Conservation (phyloP, 2,113 vertebrate species). For the Acrocephalus arundinaceus region DNA sequence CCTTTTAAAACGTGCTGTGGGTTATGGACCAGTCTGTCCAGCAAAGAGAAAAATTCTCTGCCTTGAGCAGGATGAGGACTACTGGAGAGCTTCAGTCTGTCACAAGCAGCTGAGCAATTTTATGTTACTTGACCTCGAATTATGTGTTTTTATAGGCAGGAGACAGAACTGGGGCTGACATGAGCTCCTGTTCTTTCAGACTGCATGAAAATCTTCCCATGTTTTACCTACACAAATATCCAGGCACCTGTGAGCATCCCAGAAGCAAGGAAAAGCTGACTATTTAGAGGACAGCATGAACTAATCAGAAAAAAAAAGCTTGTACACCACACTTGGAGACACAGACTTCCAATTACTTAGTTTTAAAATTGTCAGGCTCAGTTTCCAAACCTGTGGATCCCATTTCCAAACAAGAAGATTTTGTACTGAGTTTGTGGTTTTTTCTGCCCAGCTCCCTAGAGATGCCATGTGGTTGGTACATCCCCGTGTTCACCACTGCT, state of each 20-base stretch:
- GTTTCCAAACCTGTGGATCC: background rate
- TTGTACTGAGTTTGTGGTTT: background rate
- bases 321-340: background rate
- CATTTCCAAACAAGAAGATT: background rate
- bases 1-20: background rate
- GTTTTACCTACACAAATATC: background rate
- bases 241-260: background rate
- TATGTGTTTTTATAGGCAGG: background rate
- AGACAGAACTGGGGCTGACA: background rate
- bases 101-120: background rate
- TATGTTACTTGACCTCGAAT: background rate
- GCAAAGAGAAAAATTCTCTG: background rate
- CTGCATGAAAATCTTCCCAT: background rate
- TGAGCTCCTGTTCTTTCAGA: background rate
- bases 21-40: background rate
- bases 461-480: accelerated
- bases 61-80: background rate
- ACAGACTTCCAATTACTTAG: background rate
- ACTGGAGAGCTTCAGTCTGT: background rate
- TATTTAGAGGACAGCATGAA: background rate
- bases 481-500: background rate
- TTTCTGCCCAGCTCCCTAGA: background rate
- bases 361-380: background rate
- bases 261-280: background rate
- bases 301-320: background rate